Evolutionary conservation across 2,888 invertebrate species (phyloP), one percentile per base, ranked within the genome.

Genomic region (Micoletzkya japonica): DNA sequence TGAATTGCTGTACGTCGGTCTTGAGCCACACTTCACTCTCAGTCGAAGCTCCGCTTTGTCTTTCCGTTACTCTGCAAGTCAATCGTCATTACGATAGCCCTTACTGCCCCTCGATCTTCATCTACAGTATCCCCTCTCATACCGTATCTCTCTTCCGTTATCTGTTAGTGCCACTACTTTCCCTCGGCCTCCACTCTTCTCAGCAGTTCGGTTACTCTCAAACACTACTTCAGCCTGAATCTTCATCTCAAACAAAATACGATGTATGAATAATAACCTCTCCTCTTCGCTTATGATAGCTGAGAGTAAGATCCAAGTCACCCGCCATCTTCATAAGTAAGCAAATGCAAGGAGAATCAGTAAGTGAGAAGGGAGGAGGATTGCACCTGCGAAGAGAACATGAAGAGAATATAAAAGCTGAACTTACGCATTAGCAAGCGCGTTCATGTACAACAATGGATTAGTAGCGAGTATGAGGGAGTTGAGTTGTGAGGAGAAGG

Each of bases 21-120:
- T 82, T 82, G 10, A 76, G 75, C 82, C 82, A 82, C n/a, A 79
- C 44, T 56, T 82, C 82, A 6, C 77, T 73, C 17, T 78, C 76
- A 24, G 71, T 72, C 2, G 75, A 70, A 3, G 73, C 72, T 4
- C 80, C 80, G 52, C 81, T 80, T 6, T 80, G 73, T 30, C 78
- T 70, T 58, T 81, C 80, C 3, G 73, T 74, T 24, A 81, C 76
- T 73, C 79, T 78, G 75, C 64, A 78, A 69, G n/a, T 30, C 17
- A 4, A 0, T 30, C 17, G 14, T 30, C 20, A 26, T 32, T 57
- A 20, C 10, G 20, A 10, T 44, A 10, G 20, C 44, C 20, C 20
- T 20, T 14, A 14, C 20, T 44, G 44, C 44, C 44, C 20, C 20
- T 20, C 44, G 10, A 44, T 44, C 44, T 14, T 14, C 44, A 14